These are phyloP conservation scores for Crotophaga sulcirostris DNA, from an alignment of 2,113 vertebrate species.

Conservation along the genomic window DNA sequence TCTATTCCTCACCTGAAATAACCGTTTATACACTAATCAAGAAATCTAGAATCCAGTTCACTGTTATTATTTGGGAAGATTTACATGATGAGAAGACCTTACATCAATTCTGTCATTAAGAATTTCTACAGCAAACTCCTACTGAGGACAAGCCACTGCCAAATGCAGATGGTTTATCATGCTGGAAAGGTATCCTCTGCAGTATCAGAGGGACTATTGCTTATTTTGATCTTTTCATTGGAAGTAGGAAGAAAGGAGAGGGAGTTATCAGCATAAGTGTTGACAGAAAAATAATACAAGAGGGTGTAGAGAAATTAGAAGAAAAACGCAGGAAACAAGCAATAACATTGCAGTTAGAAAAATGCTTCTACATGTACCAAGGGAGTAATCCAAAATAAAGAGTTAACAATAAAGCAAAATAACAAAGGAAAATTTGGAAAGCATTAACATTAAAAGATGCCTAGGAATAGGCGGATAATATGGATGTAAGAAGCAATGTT, in stretches of 20 bases:
- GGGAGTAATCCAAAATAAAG: slow-evolving; percentile 3
- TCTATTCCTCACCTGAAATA: background rate
- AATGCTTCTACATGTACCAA: background rate
- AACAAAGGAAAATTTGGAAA: background rate
- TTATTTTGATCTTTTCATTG: background rate
- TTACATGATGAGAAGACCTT: background rate
- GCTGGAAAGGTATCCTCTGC: background rate
- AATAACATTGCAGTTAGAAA: background rate
- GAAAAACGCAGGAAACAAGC: background rate
- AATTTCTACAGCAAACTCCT: background rate
- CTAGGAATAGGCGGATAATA: background rate
- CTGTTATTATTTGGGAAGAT: background rate
- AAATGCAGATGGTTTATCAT: background rate
- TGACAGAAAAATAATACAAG: background rate
- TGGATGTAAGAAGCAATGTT: background rate
- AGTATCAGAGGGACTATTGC: background rate
- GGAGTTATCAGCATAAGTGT: background rate
- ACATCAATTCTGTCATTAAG: background rate
- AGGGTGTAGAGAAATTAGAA: background rate
- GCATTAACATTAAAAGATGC: background rate
- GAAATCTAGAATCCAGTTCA: background rate
- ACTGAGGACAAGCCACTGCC: background rate
- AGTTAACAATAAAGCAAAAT: background rate
- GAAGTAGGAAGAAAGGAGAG: background rate
- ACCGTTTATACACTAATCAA: background rate